Base-by-base conservation (phyloP, 2,797 vertebrate genomes). In the Sphenopsis melanotis region DNA sequence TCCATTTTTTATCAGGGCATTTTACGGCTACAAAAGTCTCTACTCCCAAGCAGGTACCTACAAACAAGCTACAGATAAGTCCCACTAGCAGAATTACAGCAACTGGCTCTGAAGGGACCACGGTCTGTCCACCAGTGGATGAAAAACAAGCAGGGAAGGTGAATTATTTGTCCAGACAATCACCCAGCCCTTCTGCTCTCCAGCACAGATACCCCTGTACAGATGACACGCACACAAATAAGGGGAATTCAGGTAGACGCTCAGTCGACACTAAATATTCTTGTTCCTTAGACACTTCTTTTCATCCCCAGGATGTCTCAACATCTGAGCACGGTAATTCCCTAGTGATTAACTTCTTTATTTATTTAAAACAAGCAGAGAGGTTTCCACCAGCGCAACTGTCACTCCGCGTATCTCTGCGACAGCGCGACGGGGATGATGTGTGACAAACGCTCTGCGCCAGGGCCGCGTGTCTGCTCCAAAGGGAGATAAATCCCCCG, bases 261-360 rank as follows among this genome's bases (percentile, higher is more conserved):
- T 87, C 92, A 82, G 70, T 11, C 20, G 17, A 86, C 50, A 19
- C 69, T 63, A 76, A 96, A 94, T 74, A 86, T 36, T 57, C 81
- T 36, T 91, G 59, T 89, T 94, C 88, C 87, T 92, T 24, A 80
- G 92, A 91, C 68, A 29, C 36, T 95, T 95, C 92, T 66, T 91
- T 96, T 93, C 87, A 96, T 89, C 71, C 80, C 77, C 71, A 70
- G 50, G 69, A 83, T 87, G 95, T 95, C 94, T 94, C 94, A 95
- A 87, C 92, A 93, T 87, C 94, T 71, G 55, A 96, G 89, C 87
- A 56, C 1, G 5, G 71, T 90, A 89, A 95, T 95, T 95, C 95
- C 93, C 92, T 15, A 50, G 57, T 70, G 93, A 94, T 95, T 92
- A 94, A 89, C 78, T 77, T 92, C 87, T 85, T 93, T 89, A 89